phyloP scores from a whole-genome alignment of 2,888 invertebrate species.

The Acronicta aceris region DNA sequence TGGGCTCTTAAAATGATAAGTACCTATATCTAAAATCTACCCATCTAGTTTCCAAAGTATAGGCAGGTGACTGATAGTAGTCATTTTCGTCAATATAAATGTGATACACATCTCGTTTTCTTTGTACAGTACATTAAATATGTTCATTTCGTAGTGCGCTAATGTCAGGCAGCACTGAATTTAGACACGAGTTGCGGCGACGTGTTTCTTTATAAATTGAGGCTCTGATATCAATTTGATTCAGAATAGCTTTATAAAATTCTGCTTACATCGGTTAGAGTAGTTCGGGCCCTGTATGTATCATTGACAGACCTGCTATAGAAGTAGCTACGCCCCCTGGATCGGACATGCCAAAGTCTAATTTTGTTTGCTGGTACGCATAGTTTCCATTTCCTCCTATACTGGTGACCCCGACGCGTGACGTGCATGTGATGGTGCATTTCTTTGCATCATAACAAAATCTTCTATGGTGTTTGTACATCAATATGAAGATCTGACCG shows the following conservation, averaged over 20 bases:
- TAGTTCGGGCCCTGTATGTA: background rate
- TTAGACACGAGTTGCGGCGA: background rate
- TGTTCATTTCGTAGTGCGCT: background rate
- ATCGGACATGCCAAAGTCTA: background rate
- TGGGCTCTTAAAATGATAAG: too few species aligned
- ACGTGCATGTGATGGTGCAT: conserved; percentile 1
- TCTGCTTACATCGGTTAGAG: background rate
- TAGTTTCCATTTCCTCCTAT: background rate
- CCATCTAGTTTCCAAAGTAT: too few species aligned
- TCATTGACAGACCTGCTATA: too few species aligned
- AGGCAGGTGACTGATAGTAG: too few species aligned
- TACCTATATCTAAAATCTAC: too few species aligned
- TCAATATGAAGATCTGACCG: background rate
- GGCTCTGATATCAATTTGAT: background rate
- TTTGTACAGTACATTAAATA: background rate
- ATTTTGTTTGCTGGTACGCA: background rate
- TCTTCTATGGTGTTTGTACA: background rate
- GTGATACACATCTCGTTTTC: too few species aligned
- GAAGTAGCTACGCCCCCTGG: background rate
- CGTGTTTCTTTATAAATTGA: background rate
- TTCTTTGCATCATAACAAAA: background rate
- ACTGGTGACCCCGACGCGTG: conserved; percentile 3
- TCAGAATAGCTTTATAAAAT: background rate
- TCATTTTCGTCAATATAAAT: too few species aligned
- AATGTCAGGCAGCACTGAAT: background rate